Evolutionary conservation across 1,140 invertebrate genomes (phyloP).

Genomic region (Drosophila lacteicornis): DNA sequence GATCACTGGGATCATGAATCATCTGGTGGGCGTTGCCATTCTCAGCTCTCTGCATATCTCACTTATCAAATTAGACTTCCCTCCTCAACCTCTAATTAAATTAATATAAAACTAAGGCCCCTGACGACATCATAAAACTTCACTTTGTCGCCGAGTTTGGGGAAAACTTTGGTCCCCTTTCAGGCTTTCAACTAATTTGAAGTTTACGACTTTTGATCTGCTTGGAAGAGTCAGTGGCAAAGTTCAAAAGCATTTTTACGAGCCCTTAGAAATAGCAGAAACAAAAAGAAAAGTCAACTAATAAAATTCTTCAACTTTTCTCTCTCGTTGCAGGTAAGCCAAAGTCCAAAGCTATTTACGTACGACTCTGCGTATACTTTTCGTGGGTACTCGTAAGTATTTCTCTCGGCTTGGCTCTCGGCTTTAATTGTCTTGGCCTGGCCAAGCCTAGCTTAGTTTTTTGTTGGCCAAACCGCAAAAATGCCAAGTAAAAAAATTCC

Average conservation of each 20-base stretch:
- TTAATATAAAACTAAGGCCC: slow-evolving; percentile 49
- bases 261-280: slow-evolving; percentile 20
- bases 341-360: slow-evolving; percentile 38
- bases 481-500: slow-evolving; percentile 56
- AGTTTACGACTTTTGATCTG: slow-evolving; percentile 42
- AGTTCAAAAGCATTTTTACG: slow-evolving; percentile 60
- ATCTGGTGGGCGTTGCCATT: slow-evolving; percentile 48
- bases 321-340: slow-evolving; percentile 72
- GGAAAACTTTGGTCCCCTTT: slow-evolving; percentile 22
- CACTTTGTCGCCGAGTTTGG: slow-evolving; percentile 27
- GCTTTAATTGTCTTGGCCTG: slow-evolving; percentile 47
- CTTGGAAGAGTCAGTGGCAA: slow-evolving; percentile 19
- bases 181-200: slow-evolving; percentile 17
- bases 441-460: slow-evolving; percentile 60
- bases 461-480: slow-evolving; percentile 52
- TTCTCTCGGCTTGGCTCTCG: slow-evolving; percentile 15
- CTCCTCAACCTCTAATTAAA: slow-evolving; percentile 50
- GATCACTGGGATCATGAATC: slow-evolving; percentile 20
- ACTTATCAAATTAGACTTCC: slow-evolving; percentile 32
- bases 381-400: slow-evolving; percentile 56
- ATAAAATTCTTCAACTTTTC: slow-evolving; percentile 61
- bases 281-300: slow-evolving; percentile 46
- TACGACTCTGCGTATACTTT: slow-evolving; percentile 16
- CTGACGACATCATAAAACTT: slow-evolving; percentile 49
- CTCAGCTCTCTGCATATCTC: slow-evolving; percentile 6